Evolutionary conservation across 2,797 vertebrate genomes (phyloP).

Genomic region (Arnoldichthys spilopterus): DNA sequence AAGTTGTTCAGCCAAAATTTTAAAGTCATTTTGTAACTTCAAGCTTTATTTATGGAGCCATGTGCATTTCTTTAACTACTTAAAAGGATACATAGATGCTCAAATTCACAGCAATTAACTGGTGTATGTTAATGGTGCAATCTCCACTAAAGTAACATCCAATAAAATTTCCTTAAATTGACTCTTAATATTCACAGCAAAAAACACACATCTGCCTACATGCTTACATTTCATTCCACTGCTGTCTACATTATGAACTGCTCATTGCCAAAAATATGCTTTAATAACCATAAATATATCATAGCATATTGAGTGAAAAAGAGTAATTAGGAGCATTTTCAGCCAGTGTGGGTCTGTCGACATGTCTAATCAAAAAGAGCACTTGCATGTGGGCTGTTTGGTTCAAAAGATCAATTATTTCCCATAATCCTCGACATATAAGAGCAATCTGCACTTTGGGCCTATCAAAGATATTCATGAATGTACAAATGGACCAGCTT

Average conservation of each 20-base stretch:
- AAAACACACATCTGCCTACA: conserved; percentile 35
- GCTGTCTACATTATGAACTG: conserved; percentile 4
- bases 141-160: conserved; percentile 3
- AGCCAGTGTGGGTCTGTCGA: conserved; percentile 43
- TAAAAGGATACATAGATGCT: not conserved
- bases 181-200: conserved; percentile 39
- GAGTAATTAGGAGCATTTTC: conserved; percentile 75
- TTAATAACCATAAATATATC: conserved; percentile 38
- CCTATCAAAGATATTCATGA: conserved; percentile 68
- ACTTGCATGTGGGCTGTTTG: conserved; percentile 69
- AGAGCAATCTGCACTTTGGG: conserved; percentile 50
- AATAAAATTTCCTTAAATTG: conserved; percentile 26
- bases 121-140: not conserved
- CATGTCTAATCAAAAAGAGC: conserved; percentile 56
- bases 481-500: conserved; percentile 69
- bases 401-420: conserved; percentile 72
- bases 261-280: conserved; percentile 35
- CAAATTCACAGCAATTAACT: not conserved
- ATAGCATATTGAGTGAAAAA: conserved; percentile 66
- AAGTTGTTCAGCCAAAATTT: too few species aligned
- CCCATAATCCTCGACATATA: conserved; percentile 75
- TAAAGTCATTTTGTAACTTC: too few species aligned
- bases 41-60: not conserved
- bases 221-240: conserved; percentile 7
- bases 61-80: not conserved